A percentile compares a stretch with the other conserved stretches of the same genome.
These are phyloP conservation scores for Troides aeacus DNA, from an alignment of 2,888 invertebrate species.

Conservation along the genomic window DNA sequence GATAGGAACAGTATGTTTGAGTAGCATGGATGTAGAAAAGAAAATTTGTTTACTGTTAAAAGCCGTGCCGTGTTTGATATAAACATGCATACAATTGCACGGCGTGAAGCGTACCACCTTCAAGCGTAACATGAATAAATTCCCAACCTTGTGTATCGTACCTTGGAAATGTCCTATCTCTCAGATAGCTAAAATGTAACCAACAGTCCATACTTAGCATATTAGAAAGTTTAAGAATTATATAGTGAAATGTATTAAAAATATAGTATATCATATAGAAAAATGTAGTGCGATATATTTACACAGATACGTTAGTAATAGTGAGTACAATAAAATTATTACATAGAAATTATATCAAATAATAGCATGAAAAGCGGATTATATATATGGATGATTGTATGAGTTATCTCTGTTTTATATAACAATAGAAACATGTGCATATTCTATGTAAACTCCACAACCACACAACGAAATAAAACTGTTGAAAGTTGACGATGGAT, in stretches of 20 bases:
- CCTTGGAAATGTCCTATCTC: constrained; percentile 96
- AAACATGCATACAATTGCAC: constrained; percentile 60
- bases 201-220: constrained; percentile 47
- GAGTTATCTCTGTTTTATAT: constrained; percentile 5
- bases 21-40: constrained; percentile 27
- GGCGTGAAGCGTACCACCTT: constrained; percentile 69
- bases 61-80: constrained; percentile 65
- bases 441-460: constrained; percentile 8
- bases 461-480: constrained; percentile 14
- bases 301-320: background rate
- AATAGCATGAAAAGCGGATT: constrained; percentile 37
- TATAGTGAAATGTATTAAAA: constrained; percentile 5
- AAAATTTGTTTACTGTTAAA: constrained; percentile 34
- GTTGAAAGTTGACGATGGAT: constrained; percentile 21
- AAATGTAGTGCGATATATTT: constrained; percentile 36
- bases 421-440: background rate
- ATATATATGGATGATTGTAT: constrained; percentile 32
- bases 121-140: constrained; percentile 65
- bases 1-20: constrained; percentile 3
- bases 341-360: constrained; percentile 35
- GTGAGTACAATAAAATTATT: background rate
- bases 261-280: background rate
- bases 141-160: constrained; percentile 75
- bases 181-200: constrained; percentile 87
- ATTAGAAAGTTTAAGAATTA: constrained; percentile 14